phyloP scores from a whole-genome alignment of 2,797 vertebrate genomes.

The Parauchenoglanis punctatus region DNA sequence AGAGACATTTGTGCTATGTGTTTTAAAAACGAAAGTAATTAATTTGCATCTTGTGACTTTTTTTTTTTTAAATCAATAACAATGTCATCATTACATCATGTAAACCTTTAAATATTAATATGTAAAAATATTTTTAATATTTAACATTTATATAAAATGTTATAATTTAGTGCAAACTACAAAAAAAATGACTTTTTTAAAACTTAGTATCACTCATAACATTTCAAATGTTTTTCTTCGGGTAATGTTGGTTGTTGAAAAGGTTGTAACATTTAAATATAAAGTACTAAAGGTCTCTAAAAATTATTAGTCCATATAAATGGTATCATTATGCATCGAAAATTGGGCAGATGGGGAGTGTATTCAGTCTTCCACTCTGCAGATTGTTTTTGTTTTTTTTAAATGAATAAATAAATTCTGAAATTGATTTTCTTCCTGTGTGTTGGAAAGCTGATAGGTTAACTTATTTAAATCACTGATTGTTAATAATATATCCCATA shows the following conservation, averaged over 20 bases:
- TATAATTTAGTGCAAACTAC: neutral
- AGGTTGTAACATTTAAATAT: neutral
- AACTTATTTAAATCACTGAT: neutral
- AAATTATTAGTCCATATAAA: neutral
- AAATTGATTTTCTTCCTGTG: neutral
- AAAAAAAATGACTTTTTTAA: neutral
- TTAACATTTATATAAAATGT: neutral
- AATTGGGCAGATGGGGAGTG: neutral
- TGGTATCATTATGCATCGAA: neutral
- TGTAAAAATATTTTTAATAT: neutral
- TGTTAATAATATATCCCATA: neutral
- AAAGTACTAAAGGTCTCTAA: neutral
- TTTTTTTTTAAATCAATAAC: neutral
- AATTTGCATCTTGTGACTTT: neutral
- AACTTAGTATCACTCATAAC: neutral
- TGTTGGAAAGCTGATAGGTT: neutral
- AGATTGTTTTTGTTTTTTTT: neutral
- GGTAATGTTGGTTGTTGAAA: neutral
- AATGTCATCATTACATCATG: neutral
- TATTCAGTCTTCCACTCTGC: neutral
- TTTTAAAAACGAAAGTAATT: neutral
- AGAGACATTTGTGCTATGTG: no score
- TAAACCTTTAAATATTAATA: neutral
- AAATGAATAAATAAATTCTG: neutral
- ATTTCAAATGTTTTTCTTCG: neutral